Conservation (phyloP, 2,888 invertebrate species). For the Pollenia griseotomentosa region DNA sequence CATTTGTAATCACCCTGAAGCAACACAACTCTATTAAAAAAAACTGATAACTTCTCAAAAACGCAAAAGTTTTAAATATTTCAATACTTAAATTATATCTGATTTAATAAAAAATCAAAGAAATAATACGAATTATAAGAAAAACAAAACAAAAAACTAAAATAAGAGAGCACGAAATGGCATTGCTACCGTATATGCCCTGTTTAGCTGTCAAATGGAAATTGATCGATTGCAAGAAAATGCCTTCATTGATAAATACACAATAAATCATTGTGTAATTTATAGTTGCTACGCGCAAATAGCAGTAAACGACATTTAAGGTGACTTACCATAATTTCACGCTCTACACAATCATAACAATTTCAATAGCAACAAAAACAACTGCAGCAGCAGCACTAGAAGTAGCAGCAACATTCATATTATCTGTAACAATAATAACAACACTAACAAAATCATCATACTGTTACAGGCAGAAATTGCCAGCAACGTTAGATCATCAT, state of each 20-base stretch:
- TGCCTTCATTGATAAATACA: slow-evolving; percentile 74
- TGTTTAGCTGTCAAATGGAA: slow-evolving; percentile 72
- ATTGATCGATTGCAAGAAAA: slow-evolving; percentile 74
- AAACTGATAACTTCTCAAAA: no score
- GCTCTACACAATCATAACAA: slow-evolving; percentile 68
- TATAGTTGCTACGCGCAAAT: slow-evolving; percentile 75
- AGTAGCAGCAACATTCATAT: slow-evolving; percentile 29
- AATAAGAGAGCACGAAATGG: slow-evolving; percentile 57
- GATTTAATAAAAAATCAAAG: not conserved
- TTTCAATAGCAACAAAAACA: slow-evolving; percentile 47
- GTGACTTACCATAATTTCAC: slow-evolving; percentile 78
- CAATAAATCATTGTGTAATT: slow-evolving; percentile 81
- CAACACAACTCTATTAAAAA: no score
- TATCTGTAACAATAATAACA: not conserved
- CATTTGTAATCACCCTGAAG: no score
- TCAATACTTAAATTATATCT: not conserved
- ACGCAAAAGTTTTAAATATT: not conserved
- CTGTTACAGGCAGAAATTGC: slow-evolving; percentile 30
- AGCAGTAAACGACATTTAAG: slow-evolving; percentile 74
- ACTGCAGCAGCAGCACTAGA: slow-evolving; percentile 24
- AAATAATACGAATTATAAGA: not conserved
- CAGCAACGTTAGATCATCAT: slow-evolving; percentile 55
- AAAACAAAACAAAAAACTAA: slow-evolving; percentile 11
- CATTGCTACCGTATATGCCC: slow-evolving; percentile 67
- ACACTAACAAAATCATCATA: slow-evolving; percentile 58